Conservation (phyloP, 2,888 invertebrate genomes). For the Steinernema hermaphroditum region DNA sequence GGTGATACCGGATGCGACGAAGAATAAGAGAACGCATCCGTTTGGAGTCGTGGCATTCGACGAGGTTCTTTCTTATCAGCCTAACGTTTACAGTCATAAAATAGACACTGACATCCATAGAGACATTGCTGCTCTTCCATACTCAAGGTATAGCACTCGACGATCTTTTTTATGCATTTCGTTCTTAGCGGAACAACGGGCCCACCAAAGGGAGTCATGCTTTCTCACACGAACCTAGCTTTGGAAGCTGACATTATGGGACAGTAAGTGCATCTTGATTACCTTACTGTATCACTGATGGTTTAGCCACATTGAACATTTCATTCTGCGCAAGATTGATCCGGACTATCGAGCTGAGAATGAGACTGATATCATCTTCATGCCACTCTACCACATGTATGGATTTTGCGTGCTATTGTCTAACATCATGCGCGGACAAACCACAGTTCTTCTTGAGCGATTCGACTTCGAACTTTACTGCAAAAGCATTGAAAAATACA, state of each 20-base stretch:
- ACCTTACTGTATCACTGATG: no score
- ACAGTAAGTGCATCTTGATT: slow-evolving; percentile 28
- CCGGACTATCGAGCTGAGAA: not conserved
- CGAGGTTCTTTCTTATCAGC: not conserved
- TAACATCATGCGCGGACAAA: slow-evolving; percentile 43
- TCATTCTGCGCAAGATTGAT: not conserved
- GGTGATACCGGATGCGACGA: not conserved
- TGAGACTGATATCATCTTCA: slow-evolving; percentile 52
- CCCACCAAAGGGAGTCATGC: slow-evolving; percentile 78
- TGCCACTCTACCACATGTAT: slow-evolving; percentile 64
- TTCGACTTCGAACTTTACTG: slow-evolving; percentile 57
- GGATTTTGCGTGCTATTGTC: slow-evolving; percentile 51
- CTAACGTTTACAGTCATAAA: not conserved
- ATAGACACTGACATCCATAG: not conserved
- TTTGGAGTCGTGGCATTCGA: not conserved
- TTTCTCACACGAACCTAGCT: slow-evolving; percentile 76
- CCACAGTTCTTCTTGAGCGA: slow-evolving; percentile 56
- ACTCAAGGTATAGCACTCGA: slow-evolving; percentile 12
- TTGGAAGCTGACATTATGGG: slow-evolving; percentile 53
- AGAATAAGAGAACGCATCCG: not conserved
- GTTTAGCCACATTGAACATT: not conserved
- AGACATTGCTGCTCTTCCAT: not conserved
- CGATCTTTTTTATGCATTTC: not conserved
- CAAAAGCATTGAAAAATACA: slow-evolving; percentile 54
- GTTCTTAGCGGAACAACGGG: slow-evolving; percentile 78